Percentiles rank a stretch among this genome's conserved stretches.
These are phyloP conservation scores for Mionectes macconnelli DNA, from an alignment of 2,113 vertebrate species.

Conservation along the genomic window DNA sequence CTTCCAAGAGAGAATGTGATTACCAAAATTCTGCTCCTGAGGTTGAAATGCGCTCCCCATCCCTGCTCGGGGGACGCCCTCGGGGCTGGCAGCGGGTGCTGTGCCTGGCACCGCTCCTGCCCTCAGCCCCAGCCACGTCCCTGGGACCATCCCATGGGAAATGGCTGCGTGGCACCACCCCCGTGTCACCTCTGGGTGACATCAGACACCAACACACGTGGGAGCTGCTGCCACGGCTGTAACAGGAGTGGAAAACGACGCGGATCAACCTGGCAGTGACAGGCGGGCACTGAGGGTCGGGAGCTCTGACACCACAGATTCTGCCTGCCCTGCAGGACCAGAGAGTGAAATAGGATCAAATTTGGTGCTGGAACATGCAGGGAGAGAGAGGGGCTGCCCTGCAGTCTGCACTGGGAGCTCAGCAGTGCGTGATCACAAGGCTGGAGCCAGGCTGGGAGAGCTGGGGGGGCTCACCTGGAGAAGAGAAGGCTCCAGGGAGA, in stretches of 20 bases:
- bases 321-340: neutral
- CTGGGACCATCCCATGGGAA: neutral
- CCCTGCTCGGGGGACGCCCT: fast-evolving
- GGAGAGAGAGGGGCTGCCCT: neutral
- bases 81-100: neutral
- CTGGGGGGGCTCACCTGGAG: neutral
- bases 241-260: neutral
- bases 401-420: neutral
- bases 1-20: neutral
- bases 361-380: fast-evolving
- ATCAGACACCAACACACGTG: neutral
- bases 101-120: neutral
- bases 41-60: fast-evolving
- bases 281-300: neutral
- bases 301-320: neutral
- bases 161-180: neutral
- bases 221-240: neutral
- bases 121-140: neutral
- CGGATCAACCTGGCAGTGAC: fast-evolving
- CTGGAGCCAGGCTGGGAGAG: neutral
- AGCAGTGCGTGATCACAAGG: fast-evolving
- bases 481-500: neutral
- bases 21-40: neutral
- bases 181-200: neutral
- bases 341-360: neutral